Base-by-base conservation (phyloP, 1,140 invertebrate genomes). In the Diachasma alloeum region DNA sequence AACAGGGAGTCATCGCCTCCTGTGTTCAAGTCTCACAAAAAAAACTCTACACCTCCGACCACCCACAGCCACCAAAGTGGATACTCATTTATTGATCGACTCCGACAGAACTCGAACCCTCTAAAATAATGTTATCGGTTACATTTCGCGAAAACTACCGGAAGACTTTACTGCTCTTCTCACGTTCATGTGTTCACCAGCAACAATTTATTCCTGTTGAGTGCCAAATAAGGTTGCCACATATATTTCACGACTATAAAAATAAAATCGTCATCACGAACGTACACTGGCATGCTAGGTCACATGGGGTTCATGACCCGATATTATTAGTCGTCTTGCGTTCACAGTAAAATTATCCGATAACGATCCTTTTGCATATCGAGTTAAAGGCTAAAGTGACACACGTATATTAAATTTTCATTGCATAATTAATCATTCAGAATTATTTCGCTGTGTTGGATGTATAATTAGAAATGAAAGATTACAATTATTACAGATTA, bases 311-410 rank as follows among this genome's bases (percentile, higher is more conserved):
- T 73, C 48, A 73, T 59, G 53, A 73, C 71, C 71, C 53, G 17
- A 31, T 48, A 13, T 53, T 6, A 53, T 4, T 4, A 72, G 44
- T 17, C 19, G 42, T 24, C n/a, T 19, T 10, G 19, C 9, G 24
- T 63, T 63, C 37, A 19, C 53, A 39, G 36, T 44, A 36, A 76
- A 77, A 80, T 81, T 68, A 53, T 69, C 74, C 56, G 39, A 44
- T 69, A 44, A n/a, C 17, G n/a, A 69, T 69, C 67, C 15, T 36
- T 69, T 69, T 36, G 15, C 10, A 73, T 59, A 37, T 56, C 42
- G 6, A 75, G 9, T 59, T 36, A 37, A 10, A 19, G n/a, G 37
- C 59, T 63, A 26, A 63, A 31, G 24, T 63, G 24, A 63, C 17
- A 26, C 59, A 13, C 24, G 0, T 26, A 19, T n/a, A 63, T 63